Percentiles rank a stretch among this genome's conserved stretches.
Conservation (phyloP, 2,797 vertebrate species). For the Hippocampus kuda region DNA sequence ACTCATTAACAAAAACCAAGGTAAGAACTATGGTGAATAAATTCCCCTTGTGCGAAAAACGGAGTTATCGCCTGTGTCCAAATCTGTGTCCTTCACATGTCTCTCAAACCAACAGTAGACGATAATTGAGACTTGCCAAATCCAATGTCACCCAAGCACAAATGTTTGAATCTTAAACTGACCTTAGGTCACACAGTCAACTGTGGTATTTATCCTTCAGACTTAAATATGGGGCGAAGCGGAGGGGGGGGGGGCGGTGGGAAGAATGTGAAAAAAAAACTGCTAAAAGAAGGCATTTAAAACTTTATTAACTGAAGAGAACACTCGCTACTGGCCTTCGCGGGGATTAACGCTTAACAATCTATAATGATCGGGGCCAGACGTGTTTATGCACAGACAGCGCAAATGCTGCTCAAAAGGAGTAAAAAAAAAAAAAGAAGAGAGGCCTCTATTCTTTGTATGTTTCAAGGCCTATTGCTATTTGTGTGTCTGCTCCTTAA, state of each 20-base stretch:
- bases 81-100: conserved; percentile 24
- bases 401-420: conserved; percentile 40
- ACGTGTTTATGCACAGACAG: conserved; percentile 57
- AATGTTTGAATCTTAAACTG: conserved; percentile 33
- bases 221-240: conserved; percentile 38
- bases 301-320: conserved; percentile 56
- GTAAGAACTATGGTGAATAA: conserved; percentile 6
- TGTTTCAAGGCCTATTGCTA: conserved; percentile 37
- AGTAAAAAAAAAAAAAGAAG: conserved; percentile 8
- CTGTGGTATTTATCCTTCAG: conserved; percentile 28
- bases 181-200: conserved; percentile 44
- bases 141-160: conserved; percentile 41
- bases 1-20: not conserved
- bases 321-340: conserved; percentile 43
- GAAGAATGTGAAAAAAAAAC: conserved; percentile 15
- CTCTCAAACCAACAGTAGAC: conserved; percentile 24
- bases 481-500: conserved; percentile 42
- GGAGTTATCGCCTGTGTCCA: conserved; percentile 8
- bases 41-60: not conserved
- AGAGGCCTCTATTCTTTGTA: conserved; percentile 35
- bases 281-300: conserved; percentile 39
- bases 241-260: not conserved
- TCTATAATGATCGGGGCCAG: conserved; percentile 55
- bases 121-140: conserved; percentile 58
- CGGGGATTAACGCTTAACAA: conserved; percentile 45